Evolutionary conservation across 2,113 vertebrate species (phyloP), one percentile per base, ranked within the genome.

Genomic region (Patagioenas fasciata): DNA sequence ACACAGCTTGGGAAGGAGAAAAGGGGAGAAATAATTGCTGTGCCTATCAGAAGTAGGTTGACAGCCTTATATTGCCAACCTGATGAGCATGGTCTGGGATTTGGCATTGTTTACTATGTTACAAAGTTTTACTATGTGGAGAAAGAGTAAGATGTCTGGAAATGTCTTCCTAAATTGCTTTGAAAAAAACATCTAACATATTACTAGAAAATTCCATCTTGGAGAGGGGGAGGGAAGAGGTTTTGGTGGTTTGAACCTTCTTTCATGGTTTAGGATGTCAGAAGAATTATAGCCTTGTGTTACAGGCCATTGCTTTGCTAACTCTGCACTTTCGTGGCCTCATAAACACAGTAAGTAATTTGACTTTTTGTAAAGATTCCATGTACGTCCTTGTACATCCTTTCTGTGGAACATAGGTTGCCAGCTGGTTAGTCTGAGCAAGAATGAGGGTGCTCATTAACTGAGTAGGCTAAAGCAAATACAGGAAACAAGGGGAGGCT

Each of bases 261-360:
- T 93, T 88, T 91, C 83, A 78, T 94, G 85, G 75, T 80, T 96
- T 93, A 90, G 64, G 64, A 80, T 25, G 34, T 94, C 66, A 86
- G 88, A 85, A 93, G 91, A 96, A 96, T 95, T 95, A 88, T 15
- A 95, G 93, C 66, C 47, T 85, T 95, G 79, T 94, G 74, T 85
- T 94, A 66, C 60, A 90, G 71, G 56, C 81, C n/a, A 9, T 80
- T 91, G 62, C 89, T 94, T 86, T 95, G 96, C 95, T 94, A 91
- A 91, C 81, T 85, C 88, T 85, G 88, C 88, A 91, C 66, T 95
- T 96, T 56, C 61, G 42, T 86, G 90, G 79, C 67, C 56, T 89
- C 65, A 58, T 69, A 91, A 89, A 83, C 62, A 83, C 58, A 93
- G 81, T 74, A 72, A 88, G 42, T 80, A 77, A 80, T 94, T 96